Base-by-base conservation (phyloP, 2,888 invertebrate genomes). In the Yponomeuta sedellus region DNA sequence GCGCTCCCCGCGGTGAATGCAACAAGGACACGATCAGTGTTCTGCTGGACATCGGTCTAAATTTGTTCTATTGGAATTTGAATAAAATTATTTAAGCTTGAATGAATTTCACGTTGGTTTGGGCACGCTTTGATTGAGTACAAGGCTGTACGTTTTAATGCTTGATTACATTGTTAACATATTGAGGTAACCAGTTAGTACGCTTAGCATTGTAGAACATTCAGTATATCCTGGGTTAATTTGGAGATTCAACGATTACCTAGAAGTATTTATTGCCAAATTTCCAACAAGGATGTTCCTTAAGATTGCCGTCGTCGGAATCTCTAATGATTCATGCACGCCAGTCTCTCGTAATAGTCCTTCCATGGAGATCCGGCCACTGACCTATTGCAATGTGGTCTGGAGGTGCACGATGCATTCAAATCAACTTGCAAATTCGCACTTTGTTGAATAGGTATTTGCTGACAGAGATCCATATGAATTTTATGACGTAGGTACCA, bases 11-110 rank as follows among this genome's bases (percentile, higher is more conserved):
- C 77, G 78, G 85, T 87, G 88, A 88, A 89, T 72, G 89, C 88
- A 89, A 89, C 88, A 89, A 90, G 89, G 90, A 88, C 89, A 80
- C 75, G 71, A 73, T 69, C 71, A 71, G 73, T 70, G 68, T 70
- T 70, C 72, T 69, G 66, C 34, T 67, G 52, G 73, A 61, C 61
- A 34, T n/a, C 22, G 61, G n/a, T 25, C 61, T 61, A 16, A 61
- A 16, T 61, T 61, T 25, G 12, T 11, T 28, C 3, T 61, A 11
- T 22, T 22, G 6, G 58, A 58, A 58, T 58, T 22, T 20, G 58
- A 4, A 58, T 22, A 22, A 58, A 11, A 19, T 58, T 58, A 58
- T 58, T 2, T 22, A 58, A 22, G 19, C 22, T 58, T 58, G 2
- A 58, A 22, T 58, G 12, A 58, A 58, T 58, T 22, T 16, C 16